Evolutionary conservation across 2,888 invertebrate genomes (phyloP).

Genomic region (Ochropleura plecta): DNA sequence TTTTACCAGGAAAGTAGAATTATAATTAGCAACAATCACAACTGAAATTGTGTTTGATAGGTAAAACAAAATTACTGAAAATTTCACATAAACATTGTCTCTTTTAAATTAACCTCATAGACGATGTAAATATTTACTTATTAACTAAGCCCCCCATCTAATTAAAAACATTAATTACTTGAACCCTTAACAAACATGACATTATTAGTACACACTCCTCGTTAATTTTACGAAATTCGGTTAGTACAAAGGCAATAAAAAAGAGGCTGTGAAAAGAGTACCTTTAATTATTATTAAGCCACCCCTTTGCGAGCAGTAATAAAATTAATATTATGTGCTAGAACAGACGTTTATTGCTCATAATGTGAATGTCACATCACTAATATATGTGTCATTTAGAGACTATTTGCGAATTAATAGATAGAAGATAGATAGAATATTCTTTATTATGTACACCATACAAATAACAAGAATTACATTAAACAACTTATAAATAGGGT

Average conservation of each 20-base stretch:
- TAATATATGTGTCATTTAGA: conserved; percentile 1
- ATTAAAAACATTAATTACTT: conserved; percentile 48
- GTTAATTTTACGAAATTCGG: conserved; percentile 39
- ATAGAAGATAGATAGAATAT: no score
- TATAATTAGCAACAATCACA: background rate
- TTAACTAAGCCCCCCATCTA: conserved; percentile 18
- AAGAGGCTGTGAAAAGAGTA: conserved; percentile 26
- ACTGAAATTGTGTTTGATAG: background rate
- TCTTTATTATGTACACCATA: no score
- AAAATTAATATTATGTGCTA: conserved; percentile 37
- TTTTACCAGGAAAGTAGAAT: background rate
- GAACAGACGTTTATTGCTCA: conserved; percentile 24
- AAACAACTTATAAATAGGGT: no score
- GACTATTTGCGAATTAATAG: background rate
- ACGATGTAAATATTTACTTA: conserved; percentile 31
- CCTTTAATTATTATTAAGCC: conserved; percentile 38
- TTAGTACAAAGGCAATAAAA: conserved; percentile 44
- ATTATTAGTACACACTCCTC: conserved; percentile 37
- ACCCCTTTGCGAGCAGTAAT: conserved; percentile 16
- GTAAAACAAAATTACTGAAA: background rate
- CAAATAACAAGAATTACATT: no score
- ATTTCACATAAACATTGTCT: conserved; percentile 16
- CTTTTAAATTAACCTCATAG: conserved; percentile 23
- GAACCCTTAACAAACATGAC: conserved; percentile 34
- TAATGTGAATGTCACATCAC: conserved; percentile 20